phyloP scores from a whole-genome alignment of 2,888 invertebrate species.

The Flexamia atlantica region DNA sequence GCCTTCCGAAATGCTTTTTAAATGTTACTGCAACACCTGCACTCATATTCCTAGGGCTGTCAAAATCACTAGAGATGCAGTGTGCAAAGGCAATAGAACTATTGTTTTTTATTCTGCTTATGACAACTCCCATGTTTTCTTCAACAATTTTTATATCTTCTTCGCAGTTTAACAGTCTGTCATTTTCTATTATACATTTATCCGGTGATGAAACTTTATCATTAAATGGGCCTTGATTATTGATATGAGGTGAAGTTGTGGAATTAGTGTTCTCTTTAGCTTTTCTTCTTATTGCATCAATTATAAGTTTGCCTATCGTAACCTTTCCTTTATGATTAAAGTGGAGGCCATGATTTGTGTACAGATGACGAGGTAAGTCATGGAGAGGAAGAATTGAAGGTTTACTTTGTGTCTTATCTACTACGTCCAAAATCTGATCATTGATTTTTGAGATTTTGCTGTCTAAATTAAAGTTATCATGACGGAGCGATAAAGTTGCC shows the following conservation, averaged over 20 bases:
- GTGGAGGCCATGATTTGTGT: not conserved
- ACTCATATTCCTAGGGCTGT: not conserved
- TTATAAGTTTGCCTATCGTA: not conserved
- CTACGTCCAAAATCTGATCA: not conserved
- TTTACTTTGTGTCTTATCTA: no score
- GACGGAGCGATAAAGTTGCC: not conserved
- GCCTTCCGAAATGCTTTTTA: not conserved
- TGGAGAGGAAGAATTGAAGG: not conserved
- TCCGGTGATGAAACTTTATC: not conserved
- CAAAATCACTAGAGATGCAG: conserved; percentile 10
- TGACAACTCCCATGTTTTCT: not conserved
- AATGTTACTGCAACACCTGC: conserved; percentile 34
- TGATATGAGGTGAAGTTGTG: not conserved
- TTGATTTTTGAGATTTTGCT: not conserved
- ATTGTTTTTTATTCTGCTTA: not conserved
- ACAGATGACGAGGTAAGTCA: not conserved
- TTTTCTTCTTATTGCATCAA: not conserved
- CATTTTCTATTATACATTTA: not conserved
- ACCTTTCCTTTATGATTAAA: not conserved
- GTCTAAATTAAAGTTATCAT: not conserved
- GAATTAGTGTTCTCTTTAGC: not conserved
- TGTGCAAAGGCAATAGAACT: not conserved
- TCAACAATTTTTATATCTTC: not conserved
- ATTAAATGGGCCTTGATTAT: not conserved
- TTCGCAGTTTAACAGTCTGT: not conserved